These are phyloP conservation scores for Uloborus plumipes DNA, from an alignment of 2,888 invertebrate genomes.

Conservation along the genomic window DNA sequence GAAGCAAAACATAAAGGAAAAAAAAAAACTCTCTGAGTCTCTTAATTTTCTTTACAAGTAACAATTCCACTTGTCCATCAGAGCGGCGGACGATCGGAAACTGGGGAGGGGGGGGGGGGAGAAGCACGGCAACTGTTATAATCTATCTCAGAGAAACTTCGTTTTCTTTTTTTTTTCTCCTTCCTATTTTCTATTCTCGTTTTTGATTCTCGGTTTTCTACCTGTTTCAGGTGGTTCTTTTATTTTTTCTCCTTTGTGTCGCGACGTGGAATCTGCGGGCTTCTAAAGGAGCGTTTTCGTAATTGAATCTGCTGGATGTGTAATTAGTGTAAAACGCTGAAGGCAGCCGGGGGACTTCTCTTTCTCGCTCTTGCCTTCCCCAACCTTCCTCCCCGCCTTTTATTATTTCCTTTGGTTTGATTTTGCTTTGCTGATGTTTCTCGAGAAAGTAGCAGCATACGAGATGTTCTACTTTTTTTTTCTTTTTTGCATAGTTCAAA, in stretches of 20 bases:
- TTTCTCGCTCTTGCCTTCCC: conserved; percentile 8
- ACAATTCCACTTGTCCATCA: conserved; percentile 58
- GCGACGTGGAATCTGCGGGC: conserved; percentile 33
- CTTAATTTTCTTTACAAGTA: conserved; percentile 46
- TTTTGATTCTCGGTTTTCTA: conserved; percentile 31
- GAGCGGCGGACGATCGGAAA: conserved; percentile 1
- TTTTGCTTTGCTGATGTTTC: conserved; percentile 15
- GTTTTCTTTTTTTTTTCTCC: conserved; percentile 10
- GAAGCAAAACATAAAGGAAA: no score
- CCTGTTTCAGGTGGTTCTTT: conserved; percentile 17
- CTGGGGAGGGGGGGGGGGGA: background rate
- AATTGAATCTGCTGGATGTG: conserved; percentile 59
- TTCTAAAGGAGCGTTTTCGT: conserved; percentile 35
- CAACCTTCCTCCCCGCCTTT: background rate
- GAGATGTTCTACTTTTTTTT: no score
- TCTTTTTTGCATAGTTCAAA: no score
- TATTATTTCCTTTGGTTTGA: background rate
- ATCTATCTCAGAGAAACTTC: conserved; percentile 28
- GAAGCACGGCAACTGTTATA: conserved; percentile 40
- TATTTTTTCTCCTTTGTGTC: conserved; percentile 16
- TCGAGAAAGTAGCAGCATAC: background rate
- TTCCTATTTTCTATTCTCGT: conserved; percentile 13
- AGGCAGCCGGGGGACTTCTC: background rate
- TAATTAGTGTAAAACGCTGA: conserved; percentile 53
- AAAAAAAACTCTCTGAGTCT: no score